Evolutionary conservation across 1,140 invertebrate genomes (phyloP).

Genomic region (Macrobrachium nipponense): DNA sequence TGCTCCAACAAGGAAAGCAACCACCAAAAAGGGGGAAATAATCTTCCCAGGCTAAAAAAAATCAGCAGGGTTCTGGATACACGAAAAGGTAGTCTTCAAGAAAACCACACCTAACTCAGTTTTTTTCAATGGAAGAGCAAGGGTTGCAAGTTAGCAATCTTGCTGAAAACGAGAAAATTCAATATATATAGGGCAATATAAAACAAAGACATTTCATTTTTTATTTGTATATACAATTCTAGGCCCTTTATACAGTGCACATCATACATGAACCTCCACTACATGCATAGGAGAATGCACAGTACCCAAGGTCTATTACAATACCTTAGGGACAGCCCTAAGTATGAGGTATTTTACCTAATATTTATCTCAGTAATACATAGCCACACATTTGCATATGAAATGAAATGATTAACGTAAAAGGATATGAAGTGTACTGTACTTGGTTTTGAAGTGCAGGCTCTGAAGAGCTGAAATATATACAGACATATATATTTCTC

Average conservation of each 20-base stretch:
- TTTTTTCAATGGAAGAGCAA: too few relatives aligned
- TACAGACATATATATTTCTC: too few relatives aligned
- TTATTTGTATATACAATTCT: constrained; percentile 60
- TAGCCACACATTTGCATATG: constrained; percentile 50
- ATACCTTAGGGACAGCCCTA: constrained; percentile 51
- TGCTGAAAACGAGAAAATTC: too few relatives aligned
- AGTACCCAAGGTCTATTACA: constrained; percentile 27
- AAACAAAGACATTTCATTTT: neutral
- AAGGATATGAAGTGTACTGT: neutral
- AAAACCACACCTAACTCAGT: too few relatives aligned
- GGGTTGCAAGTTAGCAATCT: too few relatives aligned
- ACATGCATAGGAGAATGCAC: constrained; percentile 27
- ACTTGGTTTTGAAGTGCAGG: neutral
- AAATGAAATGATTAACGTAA: constrained; percentile 25
- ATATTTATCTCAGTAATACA: constrained; percentile 27
- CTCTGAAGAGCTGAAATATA: neutral
- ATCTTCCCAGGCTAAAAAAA: too few relatives aligned
- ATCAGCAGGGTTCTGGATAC: too few relatives aligned
- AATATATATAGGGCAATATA: too few relatives aligned
- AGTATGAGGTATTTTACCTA: constrained; percentile 34
- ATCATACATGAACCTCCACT: constrained; percentile 43
- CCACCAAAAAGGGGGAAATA: too few relatives aligned
- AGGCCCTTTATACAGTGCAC: constrained; percentile 61
- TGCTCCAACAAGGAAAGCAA: too few relatives aligned
- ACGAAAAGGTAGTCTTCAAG: too few relatives aligned